Conservation (phyloP, 1,140 invertebrate genomes). For the Cepaea nemoralis region DNA sequence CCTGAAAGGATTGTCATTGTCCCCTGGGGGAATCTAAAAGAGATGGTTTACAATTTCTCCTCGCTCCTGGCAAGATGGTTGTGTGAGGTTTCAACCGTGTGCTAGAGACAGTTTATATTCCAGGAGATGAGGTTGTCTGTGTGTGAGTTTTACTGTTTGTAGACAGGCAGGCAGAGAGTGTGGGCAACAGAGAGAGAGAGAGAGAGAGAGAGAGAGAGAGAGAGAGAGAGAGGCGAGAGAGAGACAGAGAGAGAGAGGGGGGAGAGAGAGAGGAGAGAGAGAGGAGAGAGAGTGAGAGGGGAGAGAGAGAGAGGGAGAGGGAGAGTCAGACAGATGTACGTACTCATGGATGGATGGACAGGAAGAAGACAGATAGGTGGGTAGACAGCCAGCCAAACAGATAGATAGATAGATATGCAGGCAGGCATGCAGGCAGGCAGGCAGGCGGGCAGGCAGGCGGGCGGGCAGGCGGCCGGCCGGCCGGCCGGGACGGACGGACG, state of each 20-base stretch:
- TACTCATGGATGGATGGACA: not conserved
- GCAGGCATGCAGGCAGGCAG: too few species aligned
- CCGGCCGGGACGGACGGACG: too few species aligned
- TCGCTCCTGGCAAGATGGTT: not conserved
- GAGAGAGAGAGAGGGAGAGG: conserved; percentile 22
- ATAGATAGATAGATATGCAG: too few species aligned
- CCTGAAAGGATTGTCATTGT: not conserved
- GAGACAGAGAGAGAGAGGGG: conserved; percentile 13
- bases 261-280: not conserved
- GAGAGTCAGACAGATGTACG: not conserved
- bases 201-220: conserved; percentile 16
- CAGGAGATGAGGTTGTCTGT: too few species aligned
- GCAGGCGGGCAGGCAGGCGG: too few species aligned
- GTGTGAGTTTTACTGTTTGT: too few species aligned
- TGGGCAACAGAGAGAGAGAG: not conserved
- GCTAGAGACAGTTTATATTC: too few species aligned
- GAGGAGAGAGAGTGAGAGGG: too few species aligned
- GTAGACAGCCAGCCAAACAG: too few species aligned
- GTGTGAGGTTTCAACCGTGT: not conserved
- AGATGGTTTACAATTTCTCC: not conserved
- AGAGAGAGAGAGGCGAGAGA: too few species aligned
- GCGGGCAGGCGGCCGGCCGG: too few species aligned
- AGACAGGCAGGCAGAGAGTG: not conserved
- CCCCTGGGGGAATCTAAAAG: not conserved
- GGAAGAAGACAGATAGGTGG: too few species aligned